Evolutionary conservation across 2,797 vertebrate genomes (phyloP).

Genomic region (Notolepis coatsorum): DNA sequence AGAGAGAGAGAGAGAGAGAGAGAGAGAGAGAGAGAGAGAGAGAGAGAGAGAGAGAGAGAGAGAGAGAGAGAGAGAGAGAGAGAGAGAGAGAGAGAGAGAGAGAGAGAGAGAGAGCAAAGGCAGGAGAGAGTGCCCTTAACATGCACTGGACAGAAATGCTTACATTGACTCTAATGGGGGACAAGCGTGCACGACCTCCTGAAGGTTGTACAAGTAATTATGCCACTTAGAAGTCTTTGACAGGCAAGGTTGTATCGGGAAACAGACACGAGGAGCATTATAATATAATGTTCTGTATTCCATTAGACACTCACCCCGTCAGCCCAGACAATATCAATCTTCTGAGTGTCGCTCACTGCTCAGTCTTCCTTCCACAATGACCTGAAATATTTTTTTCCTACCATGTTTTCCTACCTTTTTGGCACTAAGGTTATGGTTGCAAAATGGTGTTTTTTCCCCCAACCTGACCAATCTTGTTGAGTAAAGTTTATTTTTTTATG

Average conservation of each 20-base stretch:
- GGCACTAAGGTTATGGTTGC: background rate
- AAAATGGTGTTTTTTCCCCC: too few relatives aligned
- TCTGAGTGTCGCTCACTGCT: conserved; percentile 42
- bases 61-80: conserved; percentile 45
- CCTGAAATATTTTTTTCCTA: conserved; percentile 20
- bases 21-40: conserved; percentile 19
- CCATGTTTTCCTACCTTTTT: conserved; percentile 1
- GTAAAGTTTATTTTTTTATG: background rate
- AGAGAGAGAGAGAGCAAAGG: conserved; percentile 10
- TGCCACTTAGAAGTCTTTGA: conserved; percentile 71
- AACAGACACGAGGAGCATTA: conserved; percentile 72
- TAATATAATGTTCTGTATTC: conserved; percentile 71
- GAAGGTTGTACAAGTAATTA: conserved; percentile 79
- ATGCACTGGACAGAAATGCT: conserved; percentile 54
- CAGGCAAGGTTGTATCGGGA: conserved; percentile 74
- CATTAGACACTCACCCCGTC: conserved; percentile 53
- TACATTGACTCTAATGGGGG: conserved; percentile 54
- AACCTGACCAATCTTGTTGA: background rate
- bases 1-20: conserved; percentile 28
- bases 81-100: conserved; percentile 38
- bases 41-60: conserved; percentile 38
- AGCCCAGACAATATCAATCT: conserved; percentile 65
- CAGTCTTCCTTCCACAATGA: conserved; percentile 38
- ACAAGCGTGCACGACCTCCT: conserved; percentile 65
- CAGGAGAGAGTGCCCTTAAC: conserved; percentile 40